Conservation (phyloP, 2,888 invertebrate species). For the Apodemia hepburni region DNA sequence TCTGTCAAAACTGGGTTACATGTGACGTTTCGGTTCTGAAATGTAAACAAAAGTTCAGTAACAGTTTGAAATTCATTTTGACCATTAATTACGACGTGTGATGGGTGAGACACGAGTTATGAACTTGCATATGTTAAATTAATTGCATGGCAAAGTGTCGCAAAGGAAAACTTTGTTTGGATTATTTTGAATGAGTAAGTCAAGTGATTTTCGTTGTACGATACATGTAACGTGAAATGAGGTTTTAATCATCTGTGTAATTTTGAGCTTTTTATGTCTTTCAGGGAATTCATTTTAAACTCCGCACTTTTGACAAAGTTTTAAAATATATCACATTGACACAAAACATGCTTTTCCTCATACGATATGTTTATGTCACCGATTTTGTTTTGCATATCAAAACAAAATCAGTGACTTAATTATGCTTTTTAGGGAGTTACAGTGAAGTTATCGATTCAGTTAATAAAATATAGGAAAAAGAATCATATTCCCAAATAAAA, state of each 20-base stretch:
- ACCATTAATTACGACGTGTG: conserved; percentile 62
- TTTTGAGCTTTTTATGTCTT: conserved; percentile 4
- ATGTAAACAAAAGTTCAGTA: conserved; percentile 79
- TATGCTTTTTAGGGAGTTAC: too few relatives aligned
- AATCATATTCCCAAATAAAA: too few relatives aligned
- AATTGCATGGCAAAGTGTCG: conserved; percentile 58
- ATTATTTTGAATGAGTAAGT: conserved; percentile 74
- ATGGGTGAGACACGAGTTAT: conserved; percentile 62
- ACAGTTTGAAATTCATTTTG: conserved; percentile 54
- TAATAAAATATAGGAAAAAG: too few relatives aligned
- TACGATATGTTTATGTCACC: neutral
- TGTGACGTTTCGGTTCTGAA: conserved; percentile 74
- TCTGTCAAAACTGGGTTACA: conserved; percentile 75
- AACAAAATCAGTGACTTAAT: too few relatives aligned
- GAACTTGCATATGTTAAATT: conserved; percentile 69
- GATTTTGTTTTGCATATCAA: too few relatives aligned
- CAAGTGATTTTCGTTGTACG: conserved; percentile 47
- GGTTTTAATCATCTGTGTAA: neutral
- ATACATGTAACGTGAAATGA: conserved; percentile 19
- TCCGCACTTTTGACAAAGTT: conserved; percentile 15
- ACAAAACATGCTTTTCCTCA: neutral
- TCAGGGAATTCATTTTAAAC: neutral
- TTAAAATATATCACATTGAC: neutral
- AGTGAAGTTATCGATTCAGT: too few relatives aligned
- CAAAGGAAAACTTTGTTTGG: conserved; percentile 51